These are phyloP conservation scores for Mycetomoellerius zeteki DNA, from an alignment of 1,140 invertebrate species.

Conservation along the genomic window DNA sequence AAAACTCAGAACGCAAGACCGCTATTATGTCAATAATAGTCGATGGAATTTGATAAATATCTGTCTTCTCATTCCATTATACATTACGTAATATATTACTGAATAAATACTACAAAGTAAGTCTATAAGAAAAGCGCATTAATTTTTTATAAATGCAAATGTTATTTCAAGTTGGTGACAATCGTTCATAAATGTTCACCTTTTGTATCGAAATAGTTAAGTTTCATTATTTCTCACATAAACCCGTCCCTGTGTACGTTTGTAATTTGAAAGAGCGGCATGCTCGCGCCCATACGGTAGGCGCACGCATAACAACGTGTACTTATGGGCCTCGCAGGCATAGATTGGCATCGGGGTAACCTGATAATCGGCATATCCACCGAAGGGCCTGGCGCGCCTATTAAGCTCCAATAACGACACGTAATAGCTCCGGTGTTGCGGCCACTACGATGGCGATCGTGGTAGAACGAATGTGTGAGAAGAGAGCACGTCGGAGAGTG, in stretches of 20 bases:
- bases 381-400: slow-evolving; percentile 79
- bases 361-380: slow-evolving; percentile 84
- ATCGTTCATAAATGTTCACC: background rate
- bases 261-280: slow-evolving; percentile 38
- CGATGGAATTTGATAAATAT: slow-evolving; percentile 7
- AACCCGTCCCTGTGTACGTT: slow-evolving; percentile 50
- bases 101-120: slow-evolving; percentile 7
- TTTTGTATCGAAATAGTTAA: background rate
- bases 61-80: background rate
- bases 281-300: slow-evolving; percentile 18
- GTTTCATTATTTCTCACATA: slow-evolving; percentile 1
- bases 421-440: slow-evolving; percentile 79
- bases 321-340: slow-evolving; percentile 69
- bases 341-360: slow-evolving; percentile 76
- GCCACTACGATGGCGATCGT: slow-evolving; percentile 15
- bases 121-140: background rate
- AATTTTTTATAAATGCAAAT: background rate
- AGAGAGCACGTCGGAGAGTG: slow-evolving; percentile 12
- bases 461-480: slow-evolving; percentile 60
- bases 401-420: slow-evolving; percentile 84
- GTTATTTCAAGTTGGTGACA: background rate
- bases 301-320: slow-evolving; percentile 71
- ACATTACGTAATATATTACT: slow-evolving; percentile 1
- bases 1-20: background rate
- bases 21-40: slow-evolving; percentile 2